Conservation (phyloP, 2,888 invertebrate genomes). For the Spilosoma lubricipeda region DNA sequence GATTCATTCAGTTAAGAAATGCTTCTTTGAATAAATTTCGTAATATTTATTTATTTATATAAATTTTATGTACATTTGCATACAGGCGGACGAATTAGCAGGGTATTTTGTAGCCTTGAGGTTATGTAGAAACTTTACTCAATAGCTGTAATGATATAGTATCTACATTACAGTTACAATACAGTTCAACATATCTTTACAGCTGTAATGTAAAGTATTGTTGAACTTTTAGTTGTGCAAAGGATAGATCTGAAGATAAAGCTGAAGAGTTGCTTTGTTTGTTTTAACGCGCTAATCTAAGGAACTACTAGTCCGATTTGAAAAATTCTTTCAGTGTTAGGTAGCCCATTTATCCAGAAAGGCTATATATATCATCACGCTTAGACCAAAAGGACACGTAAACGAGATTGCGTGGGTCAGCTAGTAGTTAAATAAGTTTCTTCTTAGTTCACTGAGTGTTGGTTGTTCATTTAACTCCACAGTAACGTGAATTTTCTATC, state of each 20-base stretch:
- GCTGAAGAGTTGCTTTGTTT: too few relatives aligned
- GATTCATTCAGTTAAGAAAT: background rate
- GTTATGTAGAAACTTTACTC: background rate
- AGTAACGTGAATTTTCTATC: background rate
- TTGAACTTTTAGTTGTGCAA: background rate
- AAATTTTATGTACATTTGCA: background rate
- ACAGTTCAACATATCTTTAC: too few relatives aligned
- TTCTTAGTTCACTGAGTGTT: background rate
- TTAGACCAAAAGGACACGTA: too few relatives aligned
- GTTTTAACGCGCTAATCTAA: too few relatives aligned
- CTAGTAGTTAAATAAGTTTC: conserved; percentile 1
- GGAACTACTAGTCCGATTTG: too few relatives aligned
- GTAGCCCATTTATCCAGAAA: too few relatives aligned
- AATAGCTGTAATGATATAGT: background rate
- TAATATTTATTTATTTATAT: background rate
- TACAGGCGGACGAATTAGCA: background rate
- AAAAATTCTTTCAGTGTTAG: too few relatives aligned
- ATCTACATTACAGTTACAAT: too few relatives aligned
- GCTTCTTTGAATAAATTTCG: background rate
- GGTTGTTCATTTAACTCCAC: conserved; percentile 4
- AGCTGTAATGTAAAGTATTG: too few relatives aligned
- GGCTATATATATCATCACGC: too few relatives aligned
- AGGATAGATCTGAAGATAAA: background rate
- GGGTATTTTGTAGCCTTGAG: background rate
- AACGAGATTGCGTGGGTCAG: too few relatives aligned